Conservation (phyloP, 2,797 vertebrate species). For the Sebastes kiyomatsui region DNA sequence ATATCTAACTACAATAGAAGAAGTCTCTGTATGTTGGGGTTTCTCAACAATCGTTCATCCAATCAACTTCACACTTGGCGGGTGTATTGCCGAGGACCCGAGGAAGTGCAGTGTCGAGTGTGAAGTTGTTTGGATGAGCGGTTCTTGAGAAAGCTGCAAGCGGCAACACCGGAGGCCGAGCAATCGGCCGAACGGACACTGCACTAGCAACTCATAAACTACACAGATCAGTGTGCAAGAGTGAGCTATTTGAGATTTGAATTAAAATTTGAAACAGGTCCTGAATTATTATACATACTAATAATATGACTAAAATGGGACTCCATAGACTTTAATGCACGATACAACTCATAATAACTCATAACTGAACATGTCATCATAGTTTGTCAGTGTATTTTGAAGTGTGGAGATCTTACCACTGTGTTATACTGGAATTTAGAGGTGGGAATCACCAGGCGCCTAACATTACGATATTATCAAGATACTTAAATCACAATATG, state of each 20-base stretch:
- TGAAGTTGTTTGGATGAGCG: neutral
- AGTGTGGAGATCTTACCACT: too few species aligned
- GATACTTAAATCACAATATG: too few species aligned
- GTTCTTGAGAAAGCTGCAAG: neutral
- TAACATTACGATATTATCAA: too few species aligned
- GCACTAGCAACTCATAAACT: neutral
- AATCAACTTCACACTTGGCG: neutral
- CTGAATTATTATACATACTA: neutral
- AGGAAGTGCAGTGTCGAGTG: neutral
- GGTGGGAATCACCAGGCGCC: too few species aligned
- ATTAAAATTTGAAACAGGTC: neutral
- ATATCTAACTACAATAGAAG: neutral
- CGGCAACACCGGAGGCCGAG: neutral
- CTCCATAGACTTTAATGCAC: neutral
- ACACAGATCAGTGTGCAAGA: neutral
- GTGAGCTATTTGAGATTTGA: neutral
- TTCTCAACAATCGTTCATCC: neutral
- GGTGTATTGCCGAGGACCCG: neutral
- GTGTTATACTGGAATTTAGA: too few species aligned
- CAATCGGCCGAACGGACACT: neutral
- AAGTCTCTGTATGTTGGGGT: neutral
- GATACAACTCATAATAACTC: neutral
- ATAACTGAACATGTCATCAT: too few species aligned
- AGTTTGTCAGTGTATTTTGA: too few species aligned
- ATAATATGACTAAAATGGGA: neutral